phyloP scores from a whole-genome alignment of 2,797 vertebrate genomes.

The Columba guinea region DNA sequence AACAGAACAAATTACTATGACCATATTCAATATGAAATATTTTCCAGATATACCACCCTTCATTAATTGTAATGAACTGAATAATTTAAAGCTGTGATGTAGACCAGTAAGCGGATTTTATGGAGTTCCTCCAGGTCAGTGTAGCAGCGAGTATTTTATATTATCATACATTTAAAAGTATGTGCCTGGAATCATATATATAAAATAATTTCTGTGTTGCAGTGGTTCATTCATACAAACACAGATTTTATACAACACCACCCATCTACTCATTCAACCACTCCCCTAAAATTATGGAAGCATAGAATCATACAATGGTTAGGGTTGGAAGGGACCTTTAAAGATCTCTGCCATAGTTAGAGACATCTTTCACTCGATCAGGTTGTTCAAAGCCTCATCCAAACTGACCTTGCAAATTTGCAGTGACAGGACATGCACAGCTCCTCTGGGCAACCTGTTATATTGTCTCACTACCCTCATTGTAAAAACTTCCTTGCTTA shows the following conservation, averaged over 20 bases:
- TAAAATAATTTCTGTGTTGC: background rate
- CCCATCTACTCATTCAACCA: background rate
- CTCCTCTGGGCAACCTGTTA: background rate
- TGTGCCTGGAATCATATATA: background rate
- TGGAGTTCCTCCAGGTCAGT: slow-evolving; percentile 11
- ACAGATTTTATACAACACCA: background rate
- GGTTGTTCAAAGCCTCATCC: background rate
- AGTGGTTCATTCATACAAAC: background rate
- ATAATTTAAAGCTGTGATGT: slow-evolving; percentile 47
- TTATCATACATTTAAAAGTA: background rate
- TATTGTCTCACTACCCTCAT: background rate
- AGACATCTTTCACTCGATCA: background rate
- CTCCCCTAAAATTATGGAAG: background rate
- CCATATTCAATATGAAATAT: slow-evolving; percentile 38
- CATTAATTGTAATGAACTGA: slow-evolving; percentile 67
- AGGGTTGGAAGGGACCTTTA: background rate
- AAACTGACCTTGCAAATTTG: background rate
- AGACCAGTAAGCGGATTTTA: slow-evolving; percentile 56
- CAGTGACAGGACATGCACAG: background rate
- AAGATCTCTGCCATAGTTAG: background rate
- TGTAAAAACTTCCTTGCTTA: background rate
- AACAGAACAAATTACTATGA: slow-evolving; percentile 46
- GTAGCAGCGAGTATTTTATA: slow-evolving; percentile 2
- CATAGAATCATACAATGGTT: accelerated
- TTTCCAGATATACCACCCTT: slow-evolving; percentile 45